Conservation (phyloP, 1,140 invertebrate genomes). For the Patella vulgata region DNA sequence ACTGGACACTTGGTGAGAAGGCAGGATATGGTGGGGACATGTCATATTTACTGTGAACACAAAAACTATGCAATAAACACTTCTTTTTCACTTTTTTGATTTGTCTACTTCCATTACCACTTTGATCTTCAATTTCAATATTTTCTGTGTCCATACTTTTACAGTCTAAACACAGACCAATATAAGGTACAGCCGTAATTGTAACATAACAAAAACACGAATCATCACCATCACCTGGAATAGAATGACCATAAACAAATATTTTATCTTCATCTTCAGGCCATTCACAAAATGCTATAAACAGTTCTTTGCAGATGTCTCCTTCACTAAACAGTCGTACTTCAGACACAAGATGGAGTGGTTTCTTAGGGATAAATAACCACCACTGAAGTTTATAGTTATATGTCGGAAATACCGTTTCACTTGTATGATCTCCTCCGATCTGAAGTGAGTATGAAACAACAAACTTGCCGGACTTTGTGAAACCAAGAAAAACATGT, state of each 20-base stretch:
- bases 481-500: conserved; percentile 93
- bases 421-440: conserved; percentile 67
- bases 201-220: conserved; percentile 71
- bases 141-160: neutral
- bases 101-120: conserved; percentile 16
- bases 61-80: conserved; percentile 76
- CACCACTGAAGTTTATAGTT: conserved; percentile 78
- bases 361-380: conserved; percentile 74
- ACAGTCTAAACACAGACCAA: conserved; percentile 69
- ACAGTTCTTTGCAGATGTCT: conserved; percentile 73
- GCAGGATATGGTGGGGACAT: conserved; percentile 76
- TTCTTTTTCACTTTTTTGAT: conserved; percentile 26
- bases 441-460: conserved; percentile 83
- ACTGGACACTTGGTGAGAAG: conserved; percentile 72
- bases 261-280: conserved; percentile 74
- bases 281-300: conserved; percentile 78
- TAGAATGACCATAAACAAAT: conserved; percentile 74
- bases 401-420: conserved; percentile 63
- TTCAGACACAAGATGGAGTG: conserved; percentile 73
- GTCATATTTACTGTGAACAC: conserved; percentile 77
- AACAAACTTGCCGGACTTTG: conserved; percentile 90
- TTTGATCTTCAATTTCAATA: neutral
- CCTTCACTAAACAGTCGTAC: conserved; percentile 77
- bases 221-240: conserved; percentile 57
- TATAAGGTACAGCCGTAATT: conserved; percentile 71